A percentile compares a stretch with the other conserved stretches of the same genome.
phyloP scores from a whole-genome alignment of 2,797 vertebrate genomes.

The Halcyon chelicuti region DNA sequence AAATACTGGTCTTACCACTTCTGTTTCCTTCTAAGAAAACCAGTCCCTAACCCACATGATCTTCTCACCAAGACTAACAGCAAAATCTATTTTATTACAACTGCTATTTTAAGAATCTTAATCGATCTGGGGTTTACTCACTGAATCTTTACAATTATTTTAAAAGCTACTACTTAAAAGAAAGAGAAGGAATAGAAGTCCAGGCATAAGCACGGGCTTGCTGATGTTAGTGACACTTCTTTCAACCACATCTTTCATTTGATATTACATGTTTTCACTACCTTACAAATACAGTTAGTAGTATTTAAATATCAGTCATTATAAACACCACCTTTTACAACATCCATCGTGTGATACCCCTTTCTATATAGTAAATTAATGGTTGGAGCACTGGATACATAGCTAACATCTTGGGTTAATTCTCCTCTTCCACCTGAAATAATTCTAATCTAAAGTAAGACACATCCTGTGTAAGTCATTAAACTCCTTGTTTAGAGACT shows the following conservation, averaged over 20 bases:
- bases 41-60: neutral
- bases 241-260: neutral
- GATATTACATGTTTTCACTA: rapidly evolving
- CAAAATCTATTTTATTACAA: neutral
- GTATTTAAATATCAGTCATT: neutral
- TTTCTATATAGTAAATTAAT: neutral
- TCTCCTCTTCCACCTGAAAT: neutral
- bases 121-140: neutral
- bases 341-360: neutral
- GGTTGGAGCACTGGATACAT: neutral
- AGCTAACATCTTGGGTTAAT: neutral
- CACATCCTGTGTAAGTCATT: neutral
- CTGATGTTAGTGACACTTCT: neutral
- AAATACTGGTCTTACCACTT: neutral
- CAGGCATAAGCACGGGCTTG: neutral
- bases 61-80: neutral
- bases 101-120: neutral
- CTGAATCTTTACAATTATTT: neutral
- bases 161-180: neutral
- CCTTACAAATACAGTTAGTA: neutral
- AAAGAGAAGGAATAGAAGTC: neutral
- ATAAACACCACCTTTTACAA: neutral
- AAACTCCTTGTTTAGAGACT: neutral
- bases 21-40: neutral
- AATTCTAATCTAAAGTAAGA: neutral